phyloP scores from a whole-genome alignment of 1,140 invertebrate genomes.

The Pentalonia nigronervosa region DNA sequence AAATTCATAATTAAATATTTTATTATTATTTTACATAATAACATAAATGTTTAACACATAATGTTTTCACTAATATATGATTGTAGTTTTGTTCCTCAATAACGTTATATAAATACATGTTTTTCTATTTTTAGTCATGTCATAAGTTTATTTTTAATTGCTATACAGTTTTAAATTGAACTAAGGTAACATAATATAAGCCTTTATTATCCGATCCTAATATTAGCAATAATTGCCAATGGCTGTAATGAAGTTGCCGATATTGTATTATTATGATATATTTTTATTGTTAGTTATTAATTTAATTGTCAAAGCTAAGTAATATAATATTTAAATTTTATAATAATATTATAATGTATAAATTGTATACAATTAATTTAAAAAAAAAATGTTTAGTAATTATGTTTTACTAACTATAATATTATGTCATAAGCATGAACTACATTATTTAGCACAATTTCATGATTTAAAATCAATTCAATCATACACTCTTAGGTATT shows the following conservation, averaged over 20 bases:
- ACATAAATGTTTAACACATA: not conserved
- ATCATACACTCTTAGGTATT: not conserved
- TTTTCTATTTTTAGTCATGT: not conserved
- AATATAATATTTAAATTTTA: not conserved
- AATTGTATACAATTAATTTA: not conserved
- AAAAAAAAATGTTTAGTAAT: too few relatives aligned
- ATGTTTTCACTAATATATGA: not conserved
- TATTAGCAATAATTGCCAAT: not conserved
- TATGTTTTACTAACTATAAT: too few relatives aligned
- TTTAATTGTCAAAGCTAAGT: not conserved
- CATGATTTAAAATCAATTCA: not conserved
- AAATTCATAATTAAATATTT: not conserved
- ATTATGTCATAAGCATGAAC: too few relatives aligned
- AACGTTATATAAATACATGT: too few relatives aligned
- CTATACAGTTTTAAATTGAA: not conserved
- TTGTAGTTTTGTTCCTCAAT: not conserved
- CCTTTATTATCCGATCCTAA: not conserved
- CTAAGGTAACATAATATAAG: not conserved
- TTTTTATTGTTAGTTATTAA: not conserved
- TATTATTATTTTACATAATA: not conserved
- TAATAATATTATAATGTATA: not conserved
- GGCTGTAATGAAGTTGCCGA: not conserved
- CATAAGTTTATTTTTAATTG: not conserved
- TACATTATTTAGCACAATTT: too few relatives aligned
- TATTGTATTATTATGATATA: not conserved